These are phyloP conservation scores for Buceros bicornis DNA, from an alignment of 2,797 vertebrate species.

Conservation along the genomic window DNA sequence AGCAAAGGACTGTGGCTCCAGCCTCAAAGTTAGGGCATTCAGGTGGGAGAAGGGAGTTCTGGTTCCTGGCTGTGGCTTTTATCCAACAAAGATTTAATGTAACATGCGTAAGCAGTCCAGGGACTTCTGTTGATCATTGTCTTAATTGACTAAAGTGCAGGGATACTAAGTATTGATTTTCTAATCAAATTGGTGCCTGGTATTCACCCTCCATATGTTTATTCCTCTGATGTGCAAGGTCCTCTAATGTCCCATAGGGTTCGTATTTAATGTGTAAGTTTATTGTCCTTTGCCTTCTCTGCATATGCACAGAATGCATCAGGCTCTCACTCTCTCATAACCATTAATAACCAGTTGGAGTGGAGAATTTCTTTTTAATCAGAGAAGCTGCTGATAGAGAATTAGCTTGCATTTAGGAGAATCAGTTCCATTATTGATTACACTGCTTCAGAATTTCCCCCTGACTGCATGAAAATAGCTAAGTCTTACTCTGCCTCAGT, in stretches of 20 bases:
- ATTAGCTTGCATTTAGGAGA: not conserved
- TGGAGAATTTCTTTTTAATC: not conserved
- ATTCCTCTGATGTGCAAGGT: not conserved
- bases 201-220: conserved; percentile 37
- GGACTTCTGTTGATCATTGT: conserved; percentile 12
- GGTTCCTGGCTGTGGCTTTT: not conserved
- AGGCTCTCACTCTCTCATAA: not conserved
- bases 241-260: not conserved
- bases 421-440: not conserved
- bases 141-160: conserved; percentile 52
- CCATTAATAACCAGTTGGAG: not conserved
- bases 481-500: not conserved
- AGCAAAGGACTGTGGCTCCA: not conserved
- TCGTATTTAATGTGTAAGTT: not conserved
- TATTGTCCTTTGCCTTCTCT: not conserved
- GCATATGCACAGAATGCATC: not conserved
- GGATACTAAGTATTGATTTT: conserved; percentile 48
- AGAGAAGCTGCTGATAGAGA: not conserved
- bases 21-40: not conserved
- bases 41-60: not conserved
- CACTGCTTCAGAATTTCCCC: not conserved
- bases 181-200: conserved; percentile 31
- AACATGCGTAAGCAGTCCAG: not conserved
- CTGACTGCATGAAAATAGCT: not conserved
- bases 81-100: conserved; percentile 4